Evolutionary conservation across 2,113 vertebrate species (phyloP).

Genomic region (Ranitomeya imitator): DNA sequence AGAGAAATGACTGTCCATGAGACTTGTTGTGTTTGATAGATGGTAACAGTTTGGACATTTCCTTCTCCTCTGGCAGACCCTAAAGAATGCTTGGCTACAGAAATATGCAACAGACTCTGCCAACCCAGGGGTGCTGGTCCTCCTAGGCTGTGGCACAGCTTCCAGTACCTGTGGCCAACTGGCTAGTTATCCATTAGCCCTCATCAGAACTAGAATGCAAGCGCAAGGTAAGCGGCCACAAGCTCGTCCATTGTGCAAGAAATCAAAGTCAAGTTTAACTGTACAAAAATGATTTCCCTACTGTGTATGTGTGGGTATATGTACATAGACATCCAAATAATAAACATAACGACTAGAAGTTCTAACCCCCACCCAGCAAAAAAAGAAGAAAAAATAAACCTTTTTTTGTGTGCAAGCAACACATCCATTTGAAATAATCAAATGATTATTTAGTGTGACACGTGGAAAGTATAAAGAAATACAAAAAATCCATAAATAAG

Average conservation of each 20-base stretch:
- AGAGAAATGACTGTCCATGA: background rate
- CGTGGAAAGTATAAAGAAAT: too few species aligned
- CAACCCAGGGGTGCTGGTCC: conserved; percentile 86
- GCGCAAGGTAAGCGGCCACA: conserved; percentile 79
- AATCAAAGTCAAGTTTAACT: background rate
- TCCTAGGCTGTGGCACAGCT: conserved; percentile 85
- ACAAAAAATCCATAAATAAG: too few species aligned
- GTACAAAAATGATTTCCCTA: background rate
- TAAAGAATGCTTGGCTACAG: conserved; percentile 88
- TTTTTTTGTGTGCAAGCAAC: too few species aligned
- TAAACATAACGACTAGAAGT: too few species aligned
- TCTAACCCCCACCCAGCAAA: too few species aligned
- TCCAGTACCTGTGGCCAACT: conserved; percentile 92
- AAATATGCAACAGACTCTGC: conserved; percentile 83
- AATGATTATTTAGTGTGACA: too few species aligned
- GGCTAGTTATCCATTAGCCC: conserved; percentile 89
- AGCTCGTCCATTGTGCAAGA: background rate
- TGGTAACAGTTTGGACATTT: background rate
- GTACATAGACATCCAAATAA: too few species aligned
- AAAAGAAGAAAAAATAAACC: too few species aligned
- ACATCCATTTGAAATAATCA: too few species aligned
- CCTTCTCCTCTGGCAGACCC: conserved; percentile 72
- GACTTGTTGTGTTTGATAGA: background rate
- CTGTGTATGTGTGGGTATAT: background rate
- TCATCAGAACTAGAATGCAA: conserved; percentile 93